phyloP scores from a whole-genome alignment of 1,140 invertebrate genomes.

The Tetramorium simillimum region DNA sequence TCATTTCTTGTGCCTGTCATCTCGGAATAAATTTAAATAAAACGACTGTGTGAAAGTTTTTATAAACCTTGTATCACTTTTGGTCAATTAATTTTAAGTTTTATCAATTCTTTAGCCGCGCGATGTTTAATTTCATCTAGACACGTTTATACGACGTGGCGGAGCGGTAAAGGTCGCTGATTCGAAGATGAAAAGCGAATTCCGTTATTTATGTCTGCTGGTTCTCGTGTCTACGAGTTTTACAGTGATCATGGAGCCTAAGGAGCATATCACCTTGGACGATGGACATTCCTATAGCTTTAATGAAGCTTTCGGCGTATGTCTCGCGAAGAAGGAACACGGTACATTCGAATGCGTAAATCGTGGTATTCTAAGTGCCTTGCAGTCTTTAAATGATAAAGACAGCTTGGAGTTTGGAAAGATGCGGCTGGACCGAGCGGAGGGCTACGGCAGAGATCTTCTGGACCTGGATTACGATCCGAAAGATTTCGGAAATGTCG shows the following conservation, averaged over 20 bases:
- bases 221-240: slow-evolving; percentile 73
- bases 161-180: too few species aligned
- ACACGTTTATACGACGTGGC: background rate
- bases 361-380: slow-evolving; percentile 88
- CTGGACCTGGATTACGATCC: slow-evolving; percentile 89
- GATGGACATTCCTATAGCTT: slow-evolving; percentile 73
- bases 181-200: slow-evolving; percentile 71
- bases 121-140: background rate
- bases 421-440: slow-evolving; percentile 77
- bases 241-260: slow-evolving; percentile 79
- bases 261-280: slow-evolving; percentile 29
- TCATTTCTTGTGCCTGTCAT: background rate
- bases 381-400: slow-evolving; percentile 88
- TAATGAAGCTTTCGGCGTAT: slow-evolving; percentile 72
- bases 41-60: background rate
- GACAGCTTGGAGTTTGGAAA: slow-evolving; percentile 88
- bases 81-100: background rate
- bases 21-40: background rate
- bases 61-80: background rate
- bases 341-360: slow-evolving; percentile 87
- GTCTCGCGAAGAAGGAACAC: slow-evolving; percentile 75
- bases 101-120: slow-evolving; percentile 27
- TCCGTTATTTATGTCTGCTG: slow-evolving; percentile 71
- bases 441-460: slow-evolving; percentile 78
- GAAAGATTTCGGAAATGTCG: slow-evolving; percentile 89